Evolutionary conservation across 1,140 invertebrate genomes (phyloP), one percentile per base, ranked within the genome.

Genomic region (Linepithema humile): DNA sequence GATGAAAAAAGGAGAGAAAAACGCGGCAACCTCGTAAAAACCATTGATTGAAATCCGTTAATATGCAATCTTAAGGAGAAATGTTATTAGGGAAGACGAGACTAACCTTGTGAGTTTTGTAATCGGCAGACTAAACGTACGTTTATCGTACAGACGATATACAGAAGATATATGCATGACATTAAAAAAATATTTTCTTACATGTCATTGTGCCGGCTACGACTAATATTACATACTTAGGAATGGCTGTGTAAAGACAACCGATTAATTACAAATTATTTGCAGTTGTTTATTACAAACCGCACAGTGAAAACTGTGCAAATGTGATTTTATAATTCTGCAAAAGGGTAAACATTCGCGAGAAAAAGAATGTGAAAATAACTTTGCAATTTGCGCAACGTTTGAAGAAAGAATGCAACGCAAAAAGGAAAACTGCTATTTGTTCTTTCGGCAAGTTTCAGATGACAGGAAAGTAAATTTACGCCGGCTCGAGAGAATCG

Each of bases 11-110:
- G 15, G 35, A 55, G 15, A 32, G 26, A 29, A 50, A 50, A 38
- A 77, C 43, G 74, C 40, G 32, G 32, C 15, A 77, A 20, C 64
- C 84, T 87, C 72, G 86, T n/a, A 38, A 57, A 12, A 29, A 62
- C 67, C 48, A 62, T 74, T 59, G 86, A 88, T 88, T 88, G 78
- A 75, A 55, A 29, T 50, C 65, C 38, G n/a, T 83, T 45, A 59
- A 38, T 32, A 72, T 65, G 38, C 53, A 53, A 86, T 75, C 6
- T 1, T 60, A 17, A 2, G 45, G n/a, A 35, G 64, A 69, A 32
- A 45, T 35, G 43, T 40, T 20, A 5, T 50, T 72, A 40, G 70
- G 70, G 43, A 20, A 70, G 43, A 29, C 48, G 75, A 57, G 45
- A 26, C 29, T 23, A 83, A 64, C 64, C 72, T 77, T 64, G 85